Percentiles rank a stretch among this genome's conserved stretches.
Evolutionary conservation across 2,797 vertebrate species (phyloP).

Genomic region (Falco rusticolus): DNA sequence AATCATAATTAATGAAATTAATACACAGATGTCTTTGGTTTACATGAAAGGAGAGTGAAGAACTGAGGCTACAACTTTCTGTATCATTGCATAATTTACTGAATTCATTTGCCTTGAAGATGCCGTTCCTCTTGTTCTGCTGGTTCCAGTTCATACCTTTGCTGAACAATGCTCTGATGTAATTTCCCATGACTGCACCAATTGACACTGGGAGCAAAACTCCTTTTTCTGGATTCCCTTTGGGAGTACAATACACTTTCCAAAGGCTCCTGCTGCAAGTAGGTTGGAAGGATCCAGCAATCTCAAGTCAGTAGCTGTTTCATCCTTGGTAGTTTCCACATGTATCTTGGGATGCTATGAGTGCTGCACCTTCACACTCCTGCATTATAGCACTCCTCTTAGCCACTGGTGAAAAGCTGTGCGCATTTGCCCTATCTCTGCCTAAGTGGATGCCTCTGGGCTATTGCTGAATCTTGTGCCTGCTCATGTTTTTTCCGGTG

Average conservation of each 20-base stretch:
- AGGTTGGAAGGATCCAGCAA: background rate
- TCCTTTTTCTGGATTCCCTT: background rate
- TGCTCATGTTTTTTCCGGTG: background rate
- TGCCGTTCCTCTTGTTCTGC: background rate
- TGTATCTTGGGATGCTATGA: background rate
- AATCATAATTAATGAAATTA: background rate
- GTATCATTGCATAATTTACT: slow-evolving; percentile 17
- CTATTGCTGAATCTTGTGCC: background rate
- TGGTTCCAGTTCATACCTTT: background rate
- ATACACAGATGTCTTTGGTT: background rate
- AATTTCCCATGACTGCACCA: background rate
- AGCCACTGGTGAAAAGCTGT: background rate
- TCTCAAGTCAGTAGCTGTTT: background rate
- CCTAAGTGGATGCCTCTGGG: background rate
- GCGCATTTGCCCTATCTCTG: background rate
- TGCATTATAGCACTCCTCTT: rapidly evolving
- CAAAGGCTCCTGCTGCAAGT: background rate
- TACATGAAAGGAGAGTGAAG: background rate
- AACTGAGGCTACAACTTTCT: background rate
- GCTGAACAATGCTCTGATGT: background rate
- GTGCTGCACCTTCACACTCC: background rate
- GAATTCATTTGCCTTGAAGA: background rate
- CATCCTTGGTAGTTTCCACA: background rate
- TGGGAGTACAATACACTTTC: background rate
- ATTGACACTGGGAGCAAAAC: background rate